Conservation (phyloP, 2,113 vertebrate species). For the Notarius lentiginosus region DNA sequence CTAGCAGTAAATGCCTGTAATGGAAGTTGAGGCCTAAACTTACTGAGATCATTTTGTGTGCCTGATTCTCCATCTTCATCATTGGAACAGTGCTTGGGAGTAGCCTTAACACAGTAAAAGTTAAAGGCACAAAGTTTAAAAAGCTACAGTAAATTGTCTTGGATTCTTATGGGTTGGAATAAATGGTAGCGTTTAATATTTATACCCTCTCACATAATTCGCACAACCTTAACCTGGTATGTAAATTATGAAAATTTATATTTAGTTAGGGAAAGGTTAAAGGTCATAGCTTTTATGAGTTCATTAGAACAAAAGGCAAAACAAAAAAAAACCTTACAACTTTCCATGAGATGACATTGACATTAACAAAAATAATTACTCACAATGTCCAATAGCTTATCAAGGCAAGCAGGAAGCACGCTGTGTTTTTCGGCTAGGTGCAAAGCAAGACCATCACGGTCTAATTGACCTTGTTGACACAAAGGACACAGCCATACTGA, state of each 20-base stretch:
- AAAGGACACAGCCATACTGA: conserved; percentile 74
- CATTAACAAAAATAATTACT: conserved; percentile 51
- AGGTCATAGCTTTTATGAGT: not conserved
- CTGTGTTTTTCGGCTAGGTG: conserved; percentile 77
- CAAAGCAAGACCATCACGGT: conserved; percentile 67
- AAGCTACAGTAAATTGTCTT: conserved; percentile 9
- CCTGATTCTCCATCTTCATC: conserved; percentile 53
- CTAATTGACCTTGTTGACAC: conserved; percentile 71
- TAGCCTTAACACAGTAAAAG: conserved; percentile 63
- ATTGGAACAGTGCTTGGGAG: conserved; percentile 60
- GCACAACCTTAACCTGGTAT: not conserved
- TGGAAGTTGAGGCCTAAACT: conserved; percentile 4
- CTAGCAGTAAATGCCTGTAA: not conserved
- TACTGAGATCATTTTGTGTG: conserved; percentile 62
- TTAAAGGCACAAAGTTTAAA: conserved; percentile 26
- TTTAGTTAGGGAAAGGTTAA: not conserved
- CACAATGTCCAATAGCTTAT: conserved; percentile 75
- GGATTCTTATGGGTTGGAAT: not conserved
- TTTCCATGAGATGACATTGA: not conserved
- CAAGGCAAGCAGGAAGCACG: conserved; percentile 74
- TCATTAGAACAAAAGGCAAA: not conserved
- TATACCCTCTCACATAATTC: not conserved
- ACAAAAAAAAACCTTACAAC: not conserved
- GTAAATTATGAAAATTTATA: not conserved
- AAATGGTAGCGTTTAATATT: not conserved